A percentile compares a stretch with the other conserved stretches of the same genome.
Evolutionary conservation across 2,113 vertebrate genomes (phyloP).

Genomic region (Misgurnus anguillicaudatus): DNA sequence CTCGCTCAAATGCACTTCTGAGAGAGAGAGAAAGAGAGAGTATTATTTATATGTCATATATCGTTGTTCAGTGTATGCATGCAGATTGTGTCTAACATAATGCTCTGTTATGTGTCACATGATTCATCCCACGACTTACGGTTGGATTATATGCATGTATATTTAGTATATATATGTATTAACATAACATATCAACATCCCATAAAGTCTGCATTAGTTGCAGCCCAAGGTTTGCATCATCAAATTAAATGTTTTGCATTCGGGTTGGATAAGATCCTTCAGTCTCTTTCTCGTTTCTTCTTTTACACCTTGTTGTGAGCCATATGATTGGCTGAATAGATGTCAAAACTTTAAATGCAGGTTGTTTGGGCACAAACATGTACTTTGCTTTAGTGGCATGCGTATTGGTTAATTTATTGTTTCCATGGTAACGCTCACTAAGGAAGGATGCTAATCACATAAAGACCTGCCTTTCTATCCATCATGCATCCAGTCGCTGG

Average conservation of each 20-base stretch:
- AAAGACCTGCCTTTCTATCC: background rate
- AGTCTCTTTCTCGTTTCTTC: background rate
- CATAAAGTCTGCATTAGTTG: background rate
- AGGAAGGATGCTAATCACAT: background rate
- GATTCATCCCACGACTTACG: background rate
- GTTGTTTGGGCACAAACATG: background rate
- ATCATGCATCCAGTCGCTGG: background rate
- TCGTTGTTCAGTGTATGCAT: background rate
- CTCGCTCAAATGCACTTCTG: slow-evolving; percentile 7
- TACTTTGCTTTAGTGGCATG: background rate
- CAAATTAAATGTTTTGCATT: background rate
- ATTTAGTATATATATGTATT: too few relatives aligned
- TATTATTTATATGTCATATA: background rate
- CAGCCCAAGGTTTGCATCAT: background rate
- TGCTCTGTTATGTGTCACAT: slow-evolving; percentile 1
- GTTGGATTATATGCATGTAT: background rate
- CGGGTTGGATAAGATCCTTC: background rate
- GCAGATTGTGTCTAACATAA: too few relatives aligned
- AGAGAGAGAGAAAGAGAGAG: background rate
- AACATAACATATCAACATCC: too few relatives aligned
- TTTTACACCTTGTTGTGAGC: background rate
- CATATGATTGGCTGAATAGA: background rate
- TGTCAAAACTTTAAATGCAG: slow-evolving; percentile 7
- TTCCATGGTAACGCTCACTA: background rate
- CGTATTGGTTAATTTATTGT: slow-evolving; percentile 10